Percentiles rank a stretch among this genome's conserved stretches.
Evolutionary conservation across 2,113 vertebrate genomes (phyloP).

Genomic region (Ptilonorhynchus violaceus): DNA sequence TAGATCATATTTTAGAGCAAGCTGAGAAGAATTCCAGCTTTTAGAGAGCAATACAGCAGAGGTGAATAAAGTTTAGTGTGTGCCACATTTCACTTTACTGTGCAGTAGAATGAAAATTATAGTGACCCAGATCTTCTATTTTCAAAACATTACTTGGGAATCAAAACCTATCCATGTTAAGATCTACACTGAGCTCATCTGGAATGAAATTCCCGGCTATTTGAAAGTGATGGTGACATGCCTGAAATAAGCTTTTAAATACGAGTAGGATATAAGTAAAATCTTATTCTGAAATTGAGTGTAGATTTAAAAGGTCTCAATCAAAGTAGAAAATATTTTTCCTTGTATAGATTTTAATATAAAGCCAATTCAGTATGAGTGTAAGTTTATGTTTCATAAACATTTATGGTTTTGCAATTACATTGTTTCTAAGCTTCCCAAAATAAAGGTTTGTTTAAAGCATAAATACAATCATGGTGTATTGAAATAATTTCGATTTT

Average conservation of each 20-base stretch:
- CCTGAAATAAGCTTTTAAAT: background rate
- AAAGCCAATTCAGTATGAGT: background rate
- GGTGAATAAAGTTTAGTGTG: background rate
- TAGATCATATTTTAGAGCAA: background rate
- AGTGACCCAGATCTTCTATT: background rate
- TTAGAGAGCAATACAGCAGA: background rate
- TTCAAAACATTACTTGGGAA: background rate
- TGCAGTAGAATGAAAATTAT: background rate
- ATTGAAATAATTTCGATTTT: background rate
- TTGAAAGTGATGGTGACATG: background rate
- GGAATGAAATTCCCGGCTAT: background rate
- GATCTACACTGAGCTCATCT: background rate
- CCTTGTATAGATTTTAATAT: background rate
- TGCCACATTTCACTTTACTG: background rate
- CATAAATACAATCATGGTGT: background rate
- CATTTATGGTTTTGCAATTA: background rate
- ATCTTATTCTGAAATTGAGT: background rate
- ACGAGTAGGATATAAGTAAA: background rate
- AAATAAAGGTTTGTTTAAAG: conserved; percentile 34
- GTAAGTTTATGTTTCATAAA: background rate
- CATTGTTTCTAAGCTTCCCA: background rate
- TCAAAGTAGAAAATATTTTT: background rate
- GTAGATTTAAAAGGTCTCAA: background rate
- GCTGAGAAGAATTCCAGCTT: background rate
- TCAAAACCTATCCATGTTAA: background rate